Evolutionary conservation across 2,797 vertebrate species (phyloP).

Genomic region (Acrocephalus scirpaceus): DNA sequence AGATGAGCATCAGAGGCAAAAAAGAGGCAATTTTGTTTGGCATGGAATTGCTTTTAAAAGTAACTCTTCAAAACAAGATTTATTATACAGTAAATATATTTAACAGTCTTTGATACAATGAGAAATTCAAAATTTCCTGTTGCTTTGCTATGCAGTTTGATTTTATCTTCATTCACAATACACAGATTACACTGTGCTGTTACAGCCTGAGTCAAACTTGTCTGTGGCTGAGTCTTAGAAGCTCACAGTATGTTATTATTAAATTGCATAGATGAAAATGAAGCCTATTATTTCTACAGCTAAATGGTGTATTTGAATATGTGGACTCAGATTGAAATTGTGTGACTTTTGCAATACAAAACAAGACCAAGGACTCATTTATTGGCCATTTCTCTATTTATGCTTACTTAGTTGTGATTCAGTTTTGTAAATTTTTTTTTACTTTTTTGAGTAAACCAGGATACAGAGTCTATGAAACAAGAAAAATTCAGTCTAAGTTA

Average conservation of each 20-base stretch:
- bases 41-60: not conserved
- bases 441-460: not conserved
- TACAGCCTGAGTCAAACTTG: not conserved
- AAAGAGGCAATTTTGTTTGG: rapidly evolving
- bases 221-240: not conserved
- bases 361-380: not conserved
- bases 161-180: not conserved
- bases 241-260: not conserved
- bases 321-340: not conserved
- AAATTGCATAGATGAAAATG: not conserved
- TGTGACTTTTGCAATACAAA: not conserved
- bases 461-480: not conserved
- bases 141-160: not conserved
- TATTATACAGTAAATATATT: not conserved
- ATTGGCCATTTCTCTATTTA: not conserved
- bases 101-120: not conserved
- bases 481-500: not conserved
- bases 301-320: not conserved
- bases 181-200: not conserved
- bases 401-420: not conserved
- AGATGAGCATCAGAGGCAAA: not conserved
- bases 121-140: not conserved
- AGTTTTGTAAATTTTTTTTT: not conserved
- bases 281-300: not conserved
- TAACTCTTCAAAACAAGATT: not conserved